These are phyloP conservation scores for Zele albiditarsus DNA, from an alignment of 2,888 invertebrate species.

Conservation along the genomic window DNA sequence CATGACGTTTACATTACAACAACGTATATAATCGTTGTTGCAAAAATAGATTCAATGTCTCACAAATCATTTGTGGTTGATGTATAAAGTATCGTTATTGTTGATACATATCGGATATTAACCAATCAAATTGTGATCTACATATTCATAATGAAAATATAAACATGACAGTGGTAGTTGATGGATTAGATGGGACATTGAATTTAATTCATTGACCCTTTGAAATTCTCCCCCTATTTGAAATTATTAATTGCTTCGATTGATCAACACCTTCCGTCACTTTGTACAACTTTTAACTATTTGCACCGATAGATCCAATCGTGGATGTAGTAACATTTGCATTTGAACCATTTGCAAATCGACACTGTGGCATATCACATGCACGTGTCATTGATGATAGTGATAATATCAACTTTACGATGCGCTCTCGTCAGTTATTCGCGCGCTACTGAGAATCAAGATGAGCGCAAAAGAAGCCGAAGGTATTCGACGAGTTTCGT, in stretches of 20 bases:
- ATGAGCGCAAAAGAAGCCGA: slow-evolving; percentile 34
- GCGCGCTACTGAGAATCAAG: slow-evolving; percentile 56
- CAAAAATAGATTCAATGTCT: slow-evolving; percentile 28
- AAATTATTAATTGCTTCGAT: slow-evolving; percentile 21
- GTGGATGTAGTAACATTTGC: background rate
- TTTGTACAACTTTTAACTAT: background rate
- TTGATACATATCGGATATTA: background rate
- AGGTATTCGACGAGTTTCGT: slow-evolving; percentile 37
- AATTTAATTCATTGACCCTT: slow-evolving; percentile 36
- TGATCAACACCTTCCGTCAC: slow-evolving; percentile 17
- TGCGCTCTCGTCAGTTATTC: slow-evolving; percentile 52
- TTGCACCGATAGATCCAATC: background rate
- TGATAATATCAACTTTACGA: slow-evolving; percentile 36
- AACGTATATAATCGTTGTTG: slow-evolving; percentile 16
- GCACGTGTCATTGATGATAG: slow-evolving; percentile 47
- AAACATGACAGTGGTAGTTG: slow-evolving; percentile 8
- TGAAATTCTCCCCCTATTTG: slow-evolving; percentile 16
- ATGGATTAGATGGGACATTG: slow-evolving; percentile 22
- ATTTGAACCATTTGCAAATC: background rate
- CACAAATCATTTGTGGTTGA: background rate
- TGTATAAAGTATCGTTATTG: background rate
- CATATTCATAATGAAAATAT: background rate
- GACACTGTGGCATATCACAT: background rate
- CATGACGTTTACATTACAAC: slow-evolving; percentile 19
- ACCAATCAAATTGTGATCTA: slow-evolving; percentile 1